Base-by-base conservation (phyloP, 23 tunicate species). In the Trididemnum clinides region DNA sequence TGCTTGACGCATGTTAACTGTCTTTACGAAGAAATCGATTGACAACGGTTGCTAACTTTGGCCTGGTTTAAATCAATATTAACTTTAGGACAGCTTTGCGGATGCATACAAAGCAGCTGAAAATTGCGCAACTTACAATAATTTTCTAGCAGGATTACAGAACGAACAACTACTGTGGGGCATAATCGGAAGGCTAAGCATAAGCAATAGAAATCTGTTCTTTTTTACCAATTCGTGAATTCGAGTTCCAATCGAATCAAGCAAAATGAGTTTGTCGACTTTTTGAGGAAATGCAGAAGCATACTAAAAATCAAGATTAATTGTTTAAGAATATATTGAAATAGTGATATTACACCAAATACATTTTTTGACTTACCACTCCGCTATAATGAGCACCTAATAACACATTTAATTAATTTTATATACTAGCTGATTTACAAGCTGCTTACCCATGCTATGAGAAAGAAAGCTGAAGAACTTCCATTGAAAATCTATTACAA, bases 391-490 rank as follows among this genome's bases (percentile, higher is more conserved):
- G 31, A 36, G 57, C 80, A 19, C 80, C 80, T 74, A 39, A 74
- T 36, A 28, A 69, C 12, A 44, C 54, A 44, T 15, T 7, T 44
- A 44, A 44, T 44, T 44, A 44, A 10, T 15, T 44, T 10, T 44
- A 7, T 44, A 44, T 44, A 44, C 54, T 7, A 44, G 10, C 15
- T 7, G 12, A 44, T 15, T 44, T 7, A 44, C 54, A 44, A 44
- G 15, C 54, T 59, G 7, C 80, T 79, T 73, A 91, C 96, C 96
- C 64, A 86, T 50, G 70, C 96, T 91, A 38, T 91, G 96, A 15
- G 87, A 80, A 33, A 91, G 57, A 19, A 86, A 36, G 27, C 80
- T 62, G 26, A 91, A 71, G 12, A 32, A 28, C 26, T 81, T 35
- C 81, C 83, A 86, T 22, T 91, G 36, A 39, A 91, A 91, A 75